These are phyloP conservation scores for Synchiropus splendidus DNA, from an alignment of 2,113 vertebrate species.

Conservation along the genomic window DNA sequence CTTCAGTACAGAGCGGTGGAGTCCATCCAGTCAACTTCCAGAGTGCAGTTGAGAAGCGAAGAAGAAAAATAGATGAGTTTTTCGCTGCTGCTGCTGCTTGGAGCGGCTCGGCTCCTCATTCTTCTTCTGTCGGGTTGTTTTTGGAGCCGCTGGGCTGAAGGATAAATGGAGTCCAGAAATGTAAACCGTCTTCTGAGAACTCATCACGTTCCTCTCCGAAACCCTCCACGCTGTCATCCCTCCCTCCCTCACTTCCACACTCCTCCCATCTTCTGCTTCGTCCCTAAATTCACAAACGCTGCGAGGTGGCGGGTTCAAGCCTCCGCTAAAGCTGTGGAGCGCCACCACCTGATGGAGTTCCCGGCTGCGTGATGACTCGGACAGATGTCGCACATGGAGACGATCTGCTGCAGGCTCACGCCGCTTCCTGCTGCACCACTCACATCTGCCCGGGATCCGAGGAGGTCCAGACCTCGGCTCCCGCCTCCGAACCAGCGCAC, in stretches of 20 bases:
- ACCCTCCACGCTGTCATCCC: constrained; percentile 2
- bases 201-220: no score
- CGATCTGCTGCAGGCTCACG: no score
- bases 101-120: not conserved
- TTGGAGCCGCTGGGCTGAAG: not conserved
- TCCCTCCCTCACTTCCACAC: constrained; percentile 5
- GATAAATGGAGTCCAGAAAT: constrained; percentile 8
- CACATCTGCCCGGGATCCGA: not conserved
- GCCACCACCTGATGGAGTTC: no score
- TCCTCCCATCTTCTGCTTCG: constrained; percentile 11
- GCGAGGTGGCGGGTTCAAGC: no score
- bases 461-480: not conserved
- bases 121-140: not conserved
- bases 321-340: no score
- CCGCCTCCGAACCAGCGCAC: not conserved
- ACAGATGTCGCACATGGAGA: no score
- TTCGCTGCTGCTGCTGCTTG: not conserved
- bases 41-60: not conserved
- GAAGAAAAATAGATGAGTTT: not conserved
- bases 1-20: no score
- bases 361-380: no score
- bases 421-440: not conserved
- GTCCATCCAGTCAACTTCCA: no score
- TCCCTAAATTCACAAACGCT: constrained; percentile 1
- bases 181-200: not conserved